Conservation (phyloP, 2,797 vertebrate genomes). For the Hippoglossus hippoglossus region DNA sequence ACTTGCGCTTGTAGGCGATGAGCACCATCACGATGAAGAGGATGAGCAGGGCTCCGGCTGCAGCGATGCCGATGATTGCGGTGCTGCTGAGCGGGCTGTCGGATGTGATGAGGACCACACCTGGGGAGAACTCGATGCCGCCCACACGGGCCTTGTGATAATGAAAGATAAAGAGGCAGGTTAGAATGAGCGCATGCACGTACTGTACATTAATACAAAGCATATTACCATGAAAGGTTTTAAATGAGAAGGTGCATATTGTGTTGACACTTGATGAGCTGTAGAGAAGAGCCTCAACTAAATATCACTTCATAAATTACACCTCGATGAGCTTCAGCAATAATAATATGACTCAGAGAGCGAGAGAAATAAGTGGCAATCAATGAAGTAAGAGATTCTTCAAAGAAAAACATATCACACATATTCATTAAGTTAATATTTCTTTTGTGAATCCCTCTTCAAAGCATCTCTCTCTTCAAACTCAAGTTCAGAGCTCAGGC, state of each 20-base stretch:
- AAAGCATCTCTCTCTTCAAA: slow-evolving; percentile 19
- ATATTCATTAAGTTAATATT: slow-evolving; percentile 14
- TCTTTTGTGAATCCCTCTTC: slow-evolving; percentile 1
- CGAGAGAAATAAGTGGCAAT: slow-evolving; percentile 7
- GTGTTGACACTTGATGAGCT: slow-evolving; percentile 6
- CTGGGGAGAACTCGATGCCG: slow-evolving; percentile 96
- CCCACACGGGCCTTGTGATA: slow-evolving; percentile 91
- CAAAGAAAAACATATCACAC: slow-evolving; percentile 12
- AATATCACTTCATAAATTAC: slow-evolving; percentile 16
- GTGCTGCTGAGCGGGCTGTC: slow-evolving; percentile 97
- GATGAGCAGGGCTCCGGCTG: slow-evolving; percentile 94
- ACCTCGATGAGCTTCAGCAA: background rate
- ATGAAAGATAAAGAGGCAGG: background rate
- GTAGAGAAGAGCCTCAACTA: slow-evolving; percentile 5
- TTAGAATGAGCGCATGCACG: no score
- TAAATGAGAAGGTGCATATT: background rate
- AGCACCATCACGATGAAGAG: slow-evolving; percentile 96
- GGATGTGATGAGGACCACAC: slow-evolving; percentile 95
- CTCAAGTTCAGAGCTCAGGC: slow-evolving; percentile 40
- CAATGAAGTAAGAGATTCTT: background rate
- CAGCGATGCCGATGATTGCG: slow-evolving; percentile 94
- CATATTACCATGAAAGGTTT: no score
- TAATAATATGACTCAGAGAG: slow-evolving; percentile 3
- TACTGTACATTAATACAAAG: no score
- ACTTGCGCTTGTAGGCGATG: slow-evolving; percentile 98